phyloP scores from a whole-genome alignment of 2,113 vertebrate genomes.

The Oncorhynchus clarkii region DNA sequence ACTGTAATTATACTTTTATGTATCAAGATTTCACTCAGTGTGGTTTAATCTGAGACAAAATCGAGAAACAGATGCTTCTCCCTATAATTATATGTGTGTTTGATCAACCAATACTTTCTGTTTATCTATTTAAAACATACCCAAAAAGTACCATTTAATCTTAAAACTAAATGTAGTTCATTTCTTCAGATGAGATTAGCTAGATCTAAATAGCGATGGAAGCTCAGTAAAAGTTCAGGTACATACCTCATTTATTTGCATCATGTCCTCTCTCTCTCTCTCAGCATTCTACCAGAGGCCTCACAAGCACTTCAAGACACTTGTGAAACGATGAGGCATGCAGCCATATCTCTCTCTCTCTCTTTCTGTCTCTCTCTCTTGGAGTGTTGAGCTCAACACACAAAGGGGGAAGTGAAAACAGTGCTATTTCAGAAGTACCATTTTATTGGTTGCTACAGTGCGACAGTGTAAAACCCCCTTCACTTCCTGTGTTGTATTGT shows the following conservation, averaged over 20 bases:
- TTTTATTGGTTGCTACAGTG: conserved; percentile 35
- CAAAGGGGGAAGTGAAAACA: conserved; percentile 59
- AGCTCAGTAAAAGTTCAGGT: conserved; percentile 25
- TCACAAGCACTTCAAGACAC: conserved; percentile 14
- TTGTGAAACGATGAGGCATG: conserved; percentile 31
- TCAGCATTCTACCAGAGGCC: conserved; percentile 35
- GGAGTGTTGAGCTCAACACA: conserved; percentile 26
- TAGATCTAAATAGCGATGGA: conserved; percentile 5
- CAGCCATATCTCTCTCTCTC: conserved; percentile 25
- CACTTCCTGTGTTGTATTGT: conserved; percentile 65
- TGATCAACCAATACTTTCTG: not conserved
- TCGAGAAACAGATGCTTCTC: not conserved
- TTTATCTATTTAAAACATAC: not conserved
- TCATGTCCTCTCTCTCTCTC: conserved; percentile 5
- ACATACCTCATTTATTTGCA: conserved; percentile 46
- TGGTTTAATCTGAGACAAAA: not conserved
- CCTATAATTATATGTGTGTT: not conserved
- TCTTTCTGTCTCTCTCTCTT: conserved; percentile 18
- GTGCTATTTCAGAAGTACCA: conserved; percentile 11
- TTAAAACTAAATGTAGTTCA: not conserved
- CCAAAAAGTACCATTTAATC: not conserved
- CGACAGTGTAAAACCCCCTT: conserved; percentile 50
- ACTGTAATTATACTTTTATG: no score
- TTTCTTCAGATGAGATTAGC: conserved; percentile 7
- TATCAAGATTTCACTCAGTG: no score